Evolutionary conservation across 2,113 vertebrate species (phyloP).

Genomic region (Apteryx mantelli): DNA sequence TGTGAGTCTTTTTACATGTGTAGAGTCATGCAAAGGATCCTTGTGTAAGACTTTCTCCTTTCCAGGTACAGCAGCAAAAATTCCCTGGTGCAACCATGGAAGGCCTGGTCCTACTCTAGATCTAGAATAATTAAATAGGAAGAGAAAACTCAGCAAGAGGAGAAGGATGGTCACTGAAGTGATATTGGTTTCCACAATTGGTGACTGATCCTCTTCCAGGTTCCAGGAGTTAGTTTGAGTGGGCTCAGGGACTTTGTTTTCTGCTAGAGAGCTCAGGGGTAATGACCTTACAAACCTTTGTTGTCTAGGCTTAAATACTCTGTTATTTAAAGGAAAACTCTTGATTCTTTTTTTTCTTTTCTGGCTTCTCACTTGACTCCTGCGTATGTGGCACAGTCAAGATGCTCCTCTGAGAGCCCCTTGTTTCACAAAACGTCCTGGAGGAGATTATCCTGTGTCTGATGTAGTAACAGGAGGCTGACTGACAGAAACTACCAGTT

Average conservation of each 20-base stretch:
- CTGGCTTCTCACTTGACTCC: background rate
- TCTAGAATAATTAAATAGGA: background rate
- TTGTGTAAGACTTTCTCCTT: background rate
- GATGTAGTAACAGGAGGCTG: background rate
- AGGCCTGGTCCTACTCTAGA: background rate
- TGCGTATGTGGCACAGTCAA: background rate
- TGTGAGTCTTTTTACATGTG: background rate
- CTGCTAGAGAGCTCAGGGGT: background rate
- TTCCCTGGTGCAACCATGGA: background rate
- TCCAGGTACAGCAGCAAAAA: background rate
- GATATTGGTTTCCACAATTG: background rate
- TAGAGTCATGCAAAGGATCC: background rate
- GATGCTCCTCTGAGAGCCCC: background rate
- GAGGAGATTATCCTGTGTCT: background rate
- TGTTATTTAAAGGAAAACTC: background rate
- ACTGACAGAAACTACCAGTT: background rate
- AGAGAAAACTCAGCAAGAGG: background rate
- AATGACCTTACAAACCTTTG: background rate
- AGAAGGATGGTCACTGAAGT: background rate
- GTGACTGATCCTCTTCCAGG: background rate
- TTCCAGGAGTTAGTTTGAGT: background rate
- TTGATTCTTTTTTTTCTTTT: background rate
- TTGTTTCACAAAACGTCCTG: background rate
- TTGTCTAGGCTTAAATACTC: background rate
- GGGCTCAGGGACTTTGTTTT: background rate